Evolutionary conservation across 2,797 vertebrate species (phyloP).

Genomic region (Lepidocolaptes lacrymiger): DNA sequence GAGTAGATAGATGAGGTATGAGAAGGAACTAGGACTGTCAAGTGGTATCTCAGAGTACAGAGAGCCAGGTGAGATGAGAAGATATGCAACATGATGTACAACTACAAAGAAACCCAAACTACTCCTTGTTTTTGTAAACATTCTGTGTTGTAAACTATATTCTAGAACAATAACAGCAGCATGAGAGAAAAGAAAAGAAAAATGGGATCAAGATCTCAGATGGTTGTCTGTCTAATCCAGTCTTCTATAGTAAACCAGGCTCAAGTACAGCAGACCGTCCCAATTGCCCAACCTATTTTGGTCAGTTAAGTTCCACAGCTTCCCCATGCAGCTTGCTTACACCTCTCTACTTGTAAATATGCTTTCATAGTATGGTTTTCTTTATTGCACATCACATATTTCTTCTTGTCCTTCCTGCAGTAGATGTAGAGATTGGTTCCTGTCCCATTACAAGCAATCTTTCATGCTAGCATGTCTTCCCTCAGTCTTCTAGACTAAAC

Average conservation of each 20-base stretch:
- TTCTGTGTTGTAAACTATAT: not conserved
- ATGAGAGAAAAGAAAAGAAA: not conserved
- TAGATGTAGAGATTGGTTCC: not conserved
- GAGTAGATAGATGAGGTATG: not conserved
- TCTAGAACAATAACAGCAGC: not conserved
- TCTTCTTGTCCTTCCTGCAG: not conserved
- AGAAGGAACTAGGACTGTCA: not conserved
- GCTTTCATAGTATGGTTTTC: not conserved
- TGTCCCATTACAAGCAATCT: not conserved
- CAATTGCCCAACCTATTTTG: not conserved
- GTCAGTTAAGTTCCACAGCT: not conserved
- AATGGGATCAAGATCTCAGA: not conserved
- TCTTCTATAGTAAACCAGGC: not conserved
- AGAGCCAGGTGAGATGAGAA: not conserved
- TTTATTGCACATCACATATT: not conserved
- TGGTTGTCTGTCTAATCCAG: not conserved
- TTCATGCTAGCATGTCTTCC: not conserved
- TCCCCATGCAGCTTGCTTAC: not conserved
- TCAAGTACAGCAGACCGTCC: not conserved
- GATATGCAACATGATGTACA: not conserved
- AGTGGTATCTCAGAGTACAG: not conserved
- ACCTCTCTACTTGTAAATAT: not conserved
- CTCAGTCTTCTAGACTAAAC: conserved; percentile 15
- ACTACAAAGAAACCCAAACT: not conserved
- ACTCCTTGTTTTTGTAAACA: not conserved